phyloP scores from a whole-genome alignment of 2,888 invertebrate genomes.

The Agelastica alni region DNA sequence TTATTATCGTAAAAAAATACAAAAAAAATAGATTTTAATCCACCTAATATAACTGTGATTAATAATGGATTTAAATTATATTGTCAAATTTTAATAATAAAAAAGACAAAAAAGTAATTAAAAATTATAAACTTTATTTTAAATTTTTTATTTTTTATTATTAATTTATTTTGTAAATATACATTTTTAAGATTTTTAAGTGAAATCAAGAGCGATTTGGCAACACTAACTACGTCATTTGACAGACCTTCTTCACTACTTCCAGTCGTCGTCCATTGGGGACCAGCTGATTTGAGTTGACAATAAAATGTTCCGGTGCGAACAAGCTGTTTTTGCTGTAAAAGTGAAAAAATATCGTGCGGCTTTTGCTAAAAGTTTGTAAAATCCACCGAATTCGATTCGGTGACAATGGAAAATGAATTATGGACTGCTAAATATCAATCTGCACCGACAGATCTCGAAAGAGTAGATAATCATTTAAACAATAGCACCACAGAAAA shows the following conservation, averaged over 20 bases:
- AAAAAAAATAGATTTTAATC: no score
- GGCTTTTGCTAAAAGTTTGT: slow-evolving; percentile 40
- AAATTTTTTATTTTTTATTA: no score
- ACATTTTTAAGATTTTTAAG: no score
- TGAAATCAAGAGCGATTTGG: no score
- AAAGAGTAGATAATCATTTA: slow-evolving; percentile 49
- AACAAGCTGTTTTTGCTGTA: slow-evolving; percentile 45
- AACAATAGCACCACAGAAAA: slow-evolving; percentile 49
- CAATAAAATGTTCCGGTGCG: slow-evolving; percentile 55
- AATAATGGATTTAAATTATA: no score
- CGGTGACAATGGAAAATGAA: slow-evolving; percentile 51
- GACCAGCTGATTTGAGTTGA: slow-evolving; percentile 57
- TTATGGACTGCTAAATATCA: slow-evolving; percentile 51
- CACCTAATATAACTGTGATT: no score
- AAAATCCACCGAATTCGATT: slow-evolving; percentile 34
- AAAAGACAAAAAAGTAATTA: no score
- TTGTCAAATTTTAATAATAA: no score
- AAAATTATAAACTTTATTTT: no score
- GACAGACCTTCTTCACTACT: slow-evolving; percentile 10
- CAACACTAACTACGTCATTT: slow-evolving; percentile 5
- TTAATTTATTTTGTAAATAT: no score
- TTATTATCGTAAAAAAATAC: no score
- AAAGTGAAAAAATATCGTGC: slow-evolving; percentile 47
- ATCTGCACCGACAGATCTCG: slow-evolving; percentile 48
- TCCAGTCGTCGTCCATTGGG: slow-evolving; percentile 50